Conservation (phyloP, 2,113 vertebrate species). For the Tonatia bakeri region DNA sequence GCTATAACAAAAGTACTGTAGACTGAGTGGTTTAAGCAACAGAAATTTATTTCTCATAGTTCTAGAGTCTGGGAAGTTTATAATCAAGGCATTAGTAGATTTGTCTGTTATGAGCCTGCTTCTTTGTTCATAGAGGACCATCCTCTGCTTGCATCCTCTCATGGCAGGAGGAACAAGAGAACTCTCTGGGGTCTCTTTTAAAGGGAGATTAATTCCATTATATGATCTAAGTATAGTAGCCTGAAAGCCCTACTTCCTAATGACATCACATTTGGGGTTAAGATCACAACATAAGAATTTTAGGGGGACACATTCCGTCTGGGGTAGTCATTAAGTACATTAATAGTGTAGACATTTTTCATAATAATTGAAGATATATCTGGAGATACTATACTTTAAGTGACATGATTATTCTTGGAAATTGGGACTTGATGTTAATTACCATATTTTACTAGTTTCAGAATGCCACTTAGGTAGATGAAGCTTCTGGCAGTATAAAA, state of each 20-base stretch:
- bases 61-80: not conserved
- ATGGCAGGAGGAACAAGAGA: not conserved
- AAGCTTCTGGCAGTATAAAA: not conserved
- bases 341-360: not conserved
- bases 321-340: not conserved
- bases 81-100: not conserved
- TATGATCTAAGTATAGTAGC: not conserved
- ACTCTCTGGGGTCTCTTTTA: not conserved
- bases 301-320: not conserved
- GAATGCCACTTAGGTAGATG: not conserved
- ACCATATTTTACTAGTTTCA: not conserved
- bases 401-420: not conserved
- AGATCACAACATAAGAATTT: not conserved
- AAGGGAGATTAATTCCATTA: not conserved
- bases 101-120: not conserved
- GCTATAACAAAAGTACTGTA: not conserved
- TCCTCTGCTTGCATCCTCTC: not conserved
- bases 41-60: not conserved
- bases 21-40: not conserved
- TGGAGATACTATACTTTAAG: not conserved
- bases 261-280: not conserved
- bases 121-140: not conserved
- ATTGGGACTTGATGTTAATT: conserved; percentile 8
- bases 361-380: not conserved
- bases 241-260: not conserved